Base-by-base conservation (phyloP, 2,113 vertebrate species). In the Haemorhous mexicanus region DNA sequence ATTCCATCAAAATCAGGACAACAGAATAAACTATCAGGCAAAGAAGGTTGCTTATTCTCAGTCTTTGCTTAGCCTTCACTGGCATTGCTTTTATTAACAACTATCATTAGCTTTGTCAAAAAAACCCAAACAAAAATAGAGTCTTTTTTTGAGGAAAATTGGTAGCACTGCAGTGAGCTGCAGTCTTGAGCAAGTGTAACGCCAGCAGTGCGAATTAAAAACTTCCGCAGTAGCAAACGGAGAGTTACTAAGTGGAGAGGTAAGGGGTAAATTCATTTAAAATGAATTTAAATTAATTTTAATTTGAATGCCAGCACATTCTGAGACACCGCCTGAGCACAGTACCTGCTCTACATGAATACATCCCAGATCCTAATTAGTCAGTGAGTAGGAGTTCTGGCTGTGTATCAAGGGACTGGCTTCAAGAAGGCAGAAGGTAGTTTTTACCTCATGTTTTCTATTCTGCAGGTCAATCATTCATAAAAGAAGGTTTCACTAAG, bases 401-500 rank as follows among this genome's bases (percentile, higher is more conserved):
- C 13, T 28, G 27, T 0, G 7, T 21, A 35, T 35, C 41, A 79
- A 73, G 30, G 4, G 24, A 49, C 8, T 15, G 33, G 55, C 53
- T 89, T 66, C 74, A 46, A 62, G 61, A 75, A 87, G 32, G 16
- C 26, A 76, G 26, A 2, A 41, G 22, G 10, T 30, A 37, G 18
- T 18, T 61, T 84, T 75, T 35, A 46, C 1, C 0, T 18, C 23
- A 22, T 7, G 4, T 19, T 73, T 83, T 69, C 62, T 32, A 20
- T 55, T 62, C 76, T n/a, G 32, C 0, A 2, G 24, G 41, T 67
- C 47, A 58, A 32, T 8, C 1, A 0, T 35, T 61, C 2, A 1
- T 7, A 58, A 8, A 32, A 68, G 67, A 58, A 47, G 3, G 10
- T 70, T 69, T 62, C 32, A n/a, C 26, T 46, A 78, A 47, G 35